Base-by-base conservation (phyloP, 2,113 vertebrate species). In the Kryptolebias marmoratus region DNA sequence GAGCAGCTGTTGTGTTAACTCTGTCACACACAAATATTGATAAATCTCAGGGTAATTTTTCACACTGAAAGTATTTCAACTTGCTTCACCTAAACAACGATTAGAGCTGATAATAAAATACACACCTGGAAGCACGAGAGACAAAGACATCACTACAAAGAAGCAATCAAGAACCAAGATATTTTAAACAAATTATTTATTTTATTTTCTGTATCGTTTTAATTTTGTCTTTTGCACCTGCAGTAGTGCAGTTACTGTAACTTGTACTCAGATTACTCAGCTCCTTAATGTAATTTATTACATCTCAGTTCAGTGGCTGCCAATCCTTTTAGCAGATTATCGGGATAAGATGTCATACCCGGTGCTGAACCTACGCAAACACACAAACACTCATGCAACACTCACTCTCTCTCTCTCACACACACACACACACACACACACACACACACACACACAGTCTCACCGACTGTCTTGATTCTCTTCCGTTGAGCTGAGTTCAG, bases 261-360 rank as follows among this genome's bases (percentile, higher is more conserved):
- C 44, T 75, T 63, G 58, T 42, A 31, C 52, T 50, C 60, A 31
- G 27, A 44, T 64, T 76, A 70, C 53, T 44, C 45, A 64, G 61
- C 49, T 55, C 50, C 2, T 39, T 9, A 27, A n/a, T 64, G 53
- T 76, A 70, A 44, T 64, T 28, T 44, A 45, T 52, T 76, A 63
- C 74, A 54, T 69, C 63, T 47, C 2, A 52, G 61, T 30, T 16
- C 42, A 73, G 36, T 47, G 60, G 56, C 68, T 68, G 72, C 68
- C 58, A 86, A 90, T 88, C 88, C 70, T 53, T 2, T 90, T 72
- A 88, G 56, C 56, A 74, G 85, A 84, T 92, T 90, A 86, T 77
- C 60, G 54, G 80, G 82, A 92, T 90, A 85, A 68, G 78, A 87
- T 91, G 81, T 86, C 81, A 78, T 62, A 79, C 54, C 39, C 13